phyloP scores from a whole-genome alignment of 2,888 invertebrate genomes.

The Amphipyra tragopoginis region DNA sequence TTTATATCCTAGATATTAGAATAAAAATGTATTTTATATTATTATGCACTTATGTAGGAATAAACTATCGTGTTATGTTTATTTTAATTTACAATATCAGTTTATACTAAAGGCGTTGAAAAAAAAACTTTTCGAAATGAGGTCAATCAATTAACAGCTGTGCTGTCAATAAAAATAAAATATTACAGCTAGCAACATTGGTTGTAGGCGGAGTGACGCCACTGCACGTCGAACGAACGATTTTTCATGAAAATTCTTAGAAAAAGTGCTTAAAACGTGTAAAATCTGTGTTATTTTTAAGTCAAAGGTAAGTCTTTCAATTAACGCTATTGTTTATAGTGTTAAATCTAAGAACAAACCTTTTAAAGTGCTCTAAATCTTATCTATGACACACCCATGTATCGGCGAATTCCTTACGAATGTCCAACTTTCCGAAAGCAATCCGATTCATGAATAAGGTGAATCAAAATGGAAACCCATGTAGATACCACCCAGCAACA shows the following conservation, averaged over 20 bases:
- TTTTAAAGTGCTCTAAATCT: slow-evolving; percentile 45
- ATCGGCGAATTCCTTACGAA: slow-evolving; percentile 70
- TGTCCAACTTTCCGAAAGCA: slow-evolving; percentile 57
- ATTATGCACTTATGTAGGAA: too few relatives aligned
- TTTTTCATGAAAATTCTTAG: slow-evolving; percentile 67
- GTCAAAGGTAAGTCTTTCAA: slow-evolving; percentile 67
- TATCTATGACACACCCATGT: slow-evolving; percentile 85
- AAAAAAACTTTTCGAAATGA: not conserved
- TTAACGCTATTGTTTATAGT: not conserved
- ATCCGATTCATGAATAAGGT: slow-evolving; percentile 38
- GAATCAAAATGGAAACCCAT: slow-evolving; percentile 44
- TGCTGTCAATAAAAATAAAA: slow-evolving; percentile 27
- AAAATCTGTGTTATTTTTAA: slow-evolving; percentile 57
- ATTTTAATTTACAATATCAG: too few relatives aligned
- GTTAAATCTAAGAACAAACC: not conserved
- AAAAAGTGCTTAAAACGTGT: slow-evolving; percentile 63
- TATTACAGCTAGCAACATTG: slow-evolving; percentile 65
- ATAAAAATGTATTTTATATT: too few relatives aligned
- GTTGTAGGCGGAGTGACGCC: slow-evolving; percentile 73
- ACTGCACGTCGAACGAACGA: slow-evolving; percentile 81
- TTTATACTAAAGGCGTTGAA: not conserved
- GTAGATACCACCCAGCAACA: slow-evolving; percentile 12
- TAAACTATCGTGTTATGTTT: too few relatives aligned
- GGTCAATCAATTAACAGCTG: slow-evolving; percentile 34
- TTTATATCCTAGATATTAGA: too few relatives aligned